Conservation (phyloP, 2,113 vertebrate species). For the Casuarius casuarius region DNA sequence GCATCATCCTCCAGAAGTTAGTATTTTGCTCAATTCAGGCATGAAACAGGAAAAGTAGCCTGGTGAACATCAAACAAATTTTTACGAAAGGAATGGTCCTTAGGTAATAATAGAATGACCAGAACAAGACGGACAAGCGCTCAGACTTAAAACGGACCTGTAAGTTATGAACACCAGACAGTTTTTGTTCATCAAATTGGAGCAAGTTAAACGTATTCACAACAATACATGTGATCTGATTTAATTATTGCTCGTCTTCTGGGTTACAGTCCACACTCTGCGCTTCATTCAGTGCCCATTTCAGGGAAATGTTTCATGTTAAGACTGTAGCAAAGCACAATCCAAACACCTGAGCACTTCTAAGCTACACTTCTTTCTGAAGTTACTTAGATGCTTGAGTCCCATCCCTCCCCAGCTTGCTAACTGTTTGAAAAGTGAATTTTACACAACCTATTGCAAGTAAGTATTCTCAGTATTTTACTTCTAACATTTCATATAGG, state of each 20-base stretch:
- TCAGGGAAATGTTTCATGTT: fast-evolving
- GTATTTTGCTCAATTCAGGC: neutral
- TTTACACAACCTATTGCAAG: neutral
- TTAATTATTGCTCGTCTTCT: neutral
- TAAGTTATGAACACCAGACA: fast-evolving
- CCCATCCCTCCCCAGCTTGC: neutral
- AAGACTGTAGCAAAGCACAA: neutral
- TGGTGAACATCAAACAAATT: neutral
- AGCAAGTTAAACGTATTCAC: neutral
- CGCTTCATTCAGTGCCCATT: neutral
- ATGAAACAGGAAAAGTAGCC: neutral
- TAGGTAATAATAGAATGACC: neutral
- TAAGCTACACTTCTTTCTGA: neutral
- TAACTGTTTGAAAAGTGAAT: neutral
- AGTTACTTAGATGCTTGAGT: neutral
- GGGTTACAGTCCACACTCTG: neutral
- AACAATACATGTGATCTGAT: neutral
- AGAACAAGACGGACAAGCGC: neutral
- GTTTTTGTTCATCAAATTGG: neutral
- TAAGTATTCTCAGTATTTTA: neutral
- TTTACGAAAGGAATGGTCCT: neutral
- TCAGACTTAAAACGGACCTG: neutral
- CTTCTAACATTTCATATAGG: neutral
- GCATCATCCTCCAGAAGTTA: neutral
- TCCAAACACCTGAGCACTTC: fast-evolving